Percentiles rank a stretch among this genome's conserved stretches.
These are phyloP conservation scores for Leucosticte australis DNA, from an alignment of 2,113 vertebrate genomes.

Conservation along the genomic window DNA sequence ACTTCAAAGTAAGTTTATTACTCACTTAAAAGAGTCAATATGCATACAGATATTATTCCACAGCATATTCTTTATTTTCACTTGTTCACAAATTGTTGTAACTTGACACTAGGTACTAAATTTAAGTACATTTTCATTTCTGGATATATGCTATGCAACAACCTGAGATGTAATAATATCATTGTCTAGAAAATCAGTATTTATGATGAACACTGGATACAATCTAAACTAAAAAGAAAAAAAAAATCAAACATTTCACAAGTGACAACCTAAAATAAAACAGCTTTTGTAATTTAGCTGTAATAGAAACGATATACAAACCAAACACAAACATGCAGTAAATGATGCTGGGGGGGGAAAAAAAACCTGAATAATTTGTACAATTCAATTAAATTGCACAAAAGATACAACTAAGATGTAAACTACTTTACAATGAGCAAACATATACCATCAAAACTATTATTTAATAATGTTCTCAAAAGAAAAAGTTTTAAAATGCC, in stretches of 20 bases:
- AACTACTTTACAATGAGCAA: slow-evolving; percentile 22
- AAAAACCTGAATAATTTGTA: background rate
- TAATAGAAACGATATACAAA: slow-evolving; percentile 54
- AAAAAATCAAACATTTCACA: background rate
- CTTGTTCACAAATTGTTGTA: slow-evolving; percentile 56
- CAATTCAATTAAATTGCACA: slow-evolving; percentile 44
- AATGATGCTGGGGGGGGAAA: background rate
- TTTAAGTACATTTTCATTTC: slow-evolving; percentile 73
- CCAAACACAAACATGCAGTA: slow-evolving; percentile 55
- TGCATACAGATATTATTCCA: slow-evolving; percentile 76
- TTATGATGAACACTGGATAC: slow-evolving; percentile 55
- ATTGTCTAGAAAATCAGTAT: slow-evolving; percentile 42
- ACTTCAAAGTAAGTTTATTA: slow-evolving; percentile 13
- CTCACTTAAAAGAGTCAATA: slow-evolving; percentile 70
- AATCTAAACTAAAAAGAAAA: slow-evolving; percentile 45
- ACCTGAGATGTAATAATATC: slow-evolving; percentile 53
- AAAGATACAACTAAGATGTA: slow-evolving; percentile 4
- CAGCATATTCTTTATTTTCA: slow-evolving; percentile 77
- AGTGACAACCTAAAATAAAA: slow-evolving; percentile 49
- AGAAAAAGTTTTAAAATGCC: background rate
- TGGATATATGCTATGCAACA: slow-evolving; percentile 65
- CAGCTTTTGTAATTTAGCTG: background rate
- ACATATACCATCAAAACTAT: background rate
- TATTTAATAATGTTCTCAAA: slow-evolving; percentile 1
- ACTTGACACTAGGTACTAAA: slow-evolving; percentile 70